A percentile compares a stretch with the other conserved stretches of the same genome.
These are phyloP conservation scores for Petaurus breviceps DNA, from an alignment of 2,113 vertebrate genomes.

Conservation along the genomic window DNA sequence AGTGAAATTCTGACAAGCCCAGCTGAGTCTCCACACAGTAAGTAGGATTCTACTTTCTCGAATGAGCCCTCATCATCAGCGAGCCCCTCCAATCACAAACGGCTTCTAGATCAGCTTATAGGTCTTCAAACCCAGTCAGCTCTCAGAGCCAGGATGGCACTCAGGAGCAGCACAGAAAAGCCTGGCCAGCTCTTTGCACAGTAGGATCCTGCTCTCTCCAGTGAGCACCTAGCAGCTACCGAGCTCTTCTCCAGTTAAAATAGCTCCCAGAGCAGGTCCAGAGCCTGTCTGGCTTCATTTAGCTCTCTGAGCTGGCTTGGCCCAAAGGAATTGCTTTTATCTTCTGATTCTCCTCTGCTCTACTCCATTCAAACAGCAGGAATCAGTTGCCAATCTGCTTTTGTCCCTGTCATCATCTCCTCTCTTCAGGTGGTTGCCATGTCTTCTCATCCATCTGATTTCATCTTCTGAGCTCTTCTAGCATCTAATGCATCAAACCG, in stretches of 20 bases:
- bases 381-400: neutral
- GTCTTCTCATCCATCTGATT: neutral
- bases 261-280: neutral
- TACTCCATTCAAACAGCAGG: neutral
- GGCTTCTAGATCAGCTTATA: neutral
- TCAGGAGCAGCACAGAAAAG: neutral
- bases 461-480: neutral
- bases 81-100: neutral
- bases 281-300: neutral
- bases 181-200: neutral
- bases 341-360: neutral
- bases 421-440: neutral
- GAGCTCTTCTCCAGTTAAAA: neutral
- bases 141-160: neutral
- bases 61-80: neutral
- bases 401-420: neutral
- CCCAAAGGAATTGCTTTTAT: neutral
- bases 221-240: neutral
- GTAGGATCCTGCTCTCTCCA: neutral
- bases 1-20: neutral
- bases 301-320: neutral
- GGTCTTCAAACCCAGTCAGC: neutral
- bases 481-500: neutral
- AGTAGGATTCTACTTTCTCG: neutral
- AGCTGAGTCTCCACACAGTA: neutral